Percentiles rank a stretch among this genome's conserved stretches.
Conservation (phyloP, 1,140 invertebrate genomes). For the Bombus balteatus region DNA sequence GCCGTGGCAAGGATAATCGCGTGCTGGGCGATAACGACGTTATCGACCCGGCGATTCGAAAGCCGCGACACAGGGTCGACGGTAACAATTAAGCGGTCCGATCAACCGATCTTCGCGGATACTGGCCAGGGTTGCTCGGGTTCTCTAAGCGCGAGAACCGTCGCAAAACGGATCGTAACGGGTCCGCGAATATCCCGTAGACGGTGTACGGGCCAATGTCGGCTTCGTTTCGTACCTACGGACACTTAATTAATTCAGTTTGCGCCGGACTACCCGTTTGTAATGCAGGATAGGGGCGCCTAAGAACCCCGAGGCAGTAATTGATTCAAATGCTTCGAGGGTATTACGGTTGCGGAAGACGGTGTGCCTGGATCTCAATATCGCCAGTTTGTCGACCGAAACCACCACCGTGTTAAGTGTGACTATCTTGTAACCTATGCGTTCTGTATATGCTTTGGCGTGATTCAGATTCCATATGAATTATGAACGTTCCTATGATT, state of each 20-base stretch:
- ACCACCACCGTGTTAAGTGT: not conserved
- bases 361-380: conserved; percentile 30
- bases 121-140: conserved; percentile 20
- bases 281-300: conserved; percentile 70
- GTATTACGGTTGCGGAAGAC: conserved; percentile 63
- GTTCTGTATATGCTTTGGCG: not conserved
- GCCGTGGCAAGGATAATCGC: conserved; percentile 62
- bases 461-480: not conserved
- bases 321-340: conserved; percentile 79
- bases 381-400: not conserved
- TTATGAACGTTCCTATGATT: not conserved
- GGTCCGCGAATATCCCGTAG: conserved; percentile 36
- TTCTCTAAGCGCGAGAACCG: conserved; percentile 27
- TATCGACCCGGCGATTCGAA: conserved; percentile 66
- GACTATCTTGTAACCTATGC: not conserved
- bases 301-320: conserved; percentile 75
- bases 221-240: conserved; percentile 57
- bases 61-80: conserved; percentile 27
- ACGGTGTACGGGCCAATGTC: conserved; percentile 16
- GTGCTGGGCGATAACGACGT: conserved; percentile 60
- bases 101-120: conserved; percentile 65
- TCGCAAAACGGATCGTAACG: conserved; percentile 48
- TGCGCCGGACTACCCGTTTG: conserved; percentile 68
- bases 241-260: conserved; percentile 80
- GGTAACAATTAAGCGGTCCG: conserved; percentile 71